A percentile compares a stretch with the other conserved stretches of the same genome.
Evolutionary conservation across 2,113 vertebrate species (phyloP).

Genomic region (Cnemophilus loriae): DNA sequence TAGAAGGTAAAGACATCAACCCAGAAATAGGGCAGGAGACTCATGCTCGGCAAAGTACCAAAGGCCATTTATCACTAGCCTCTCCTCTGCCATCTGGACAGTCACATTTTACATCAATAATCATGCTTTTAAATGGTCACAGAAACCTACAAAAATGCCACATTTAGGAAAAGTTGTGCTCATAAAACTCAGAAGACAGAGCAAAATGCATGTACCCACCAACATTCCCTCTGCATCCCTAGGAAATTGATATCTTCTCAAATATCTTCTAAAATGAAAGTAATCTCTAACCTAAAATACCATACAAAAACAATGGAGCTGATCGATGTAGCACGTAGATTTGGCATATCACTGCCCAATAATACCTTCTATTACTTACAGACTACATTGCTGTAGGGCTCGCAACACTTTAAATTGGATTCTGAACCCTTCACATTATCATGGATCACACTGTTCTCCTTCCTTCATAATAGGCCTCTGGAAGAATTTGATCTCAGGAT

Average conservation of each 20-base stretch:
- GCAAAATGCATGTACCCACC: not conserved
- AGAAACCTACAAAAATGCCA: not conserved
- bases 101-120: not conserved
- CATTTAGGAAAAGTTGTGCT: not conserved
- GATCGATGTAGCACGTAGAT: not conserved
- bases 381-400: not conserved
- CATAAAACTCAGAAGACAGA: not conserved
- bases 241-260: not conserved
- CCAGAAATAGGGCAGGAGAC: not conserved
- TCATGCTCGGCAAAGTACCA: fast-evolving
- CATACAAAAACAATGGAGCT: not conserved
- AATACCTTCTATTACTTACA: not conserved
- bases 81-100: not conserved
- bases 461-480: not conserved
- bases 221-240: not conserved
- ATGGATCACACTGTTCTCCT: not conserved
- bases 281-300: not conserved
- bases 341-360: not conserved
- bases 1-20: not conserved
- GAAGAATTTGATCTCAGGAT: conserved; percentile 5
- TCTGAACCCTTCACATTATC: not conserved
- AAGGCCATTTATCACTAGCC: not conserved
- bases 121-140: not conserved
- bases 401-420: not conserved
- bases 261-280: not conserved